phyloP scores from a whole-genome alignment of 2,888 invertebrate species.

The Branchellion lobata region DNA sequence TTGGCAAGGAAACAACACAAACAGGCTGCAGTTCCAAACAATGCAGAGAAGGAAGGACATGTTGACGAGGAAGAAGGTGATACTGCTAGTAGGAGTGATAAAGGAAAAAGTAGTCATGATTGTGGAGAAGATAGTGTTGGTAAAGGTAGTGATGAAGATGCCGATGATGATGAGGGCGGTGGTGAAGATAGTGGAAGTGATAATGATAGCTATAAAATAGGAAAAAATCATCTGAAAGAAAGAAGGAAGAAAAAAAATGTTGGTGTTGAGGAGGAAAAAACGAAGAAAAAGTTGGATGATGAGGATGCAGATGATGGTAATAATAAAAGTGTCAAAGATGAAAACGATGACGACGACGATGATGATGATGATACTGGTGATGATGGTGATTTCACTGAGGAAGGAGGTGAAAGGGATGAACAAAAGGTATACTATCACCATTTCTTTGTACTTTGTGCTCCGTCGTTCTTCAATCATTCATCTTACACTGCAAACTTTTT shows the following conservation, averaged over 20 bases:
- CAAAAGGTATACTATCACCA: too few species aligned
- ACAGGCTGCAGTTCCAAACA: too few species aligned
- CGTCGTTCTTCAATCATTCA: too few species aligned
- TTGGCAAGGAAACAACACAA: not conserved
- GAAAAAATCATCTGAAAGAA: not conserved
- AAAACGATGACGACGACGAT: too few species aligned
- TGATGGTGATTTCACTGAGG: too few species aligned
- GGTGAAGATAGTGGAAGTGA: not conserved
- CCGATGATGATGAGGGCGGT: not conserved
- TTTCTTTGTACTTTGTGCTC: too few species aligned
- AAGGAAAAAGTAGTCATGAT: not conserved
- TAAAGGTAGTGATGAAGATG: not conserved
- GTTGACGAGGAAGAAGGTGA: not conserved
- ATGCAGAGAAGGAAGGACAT: too few species aligned
- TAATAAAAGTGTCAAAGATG: not conserved
- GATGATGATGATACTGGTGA: too few species aligned
- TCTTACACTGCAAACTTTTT: too few species aligned
- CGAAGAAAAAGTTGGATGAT: constrained; percentile 12
- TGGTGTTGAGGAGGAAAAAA: too few species aligned
- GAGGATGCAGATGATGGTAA: not conserved
- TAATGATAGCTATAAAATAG: not conserved
- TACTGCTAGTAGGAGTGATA: not conserved
- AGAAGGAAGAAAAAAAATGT: not conserved
- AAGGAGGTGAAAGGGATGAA: too few species aligned
- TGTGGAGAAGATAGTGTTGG: not conserved